Base-by-base conservation (phyloP, 2,888 invertebrate genomes). In the Punctoribates punctum region DNA sequence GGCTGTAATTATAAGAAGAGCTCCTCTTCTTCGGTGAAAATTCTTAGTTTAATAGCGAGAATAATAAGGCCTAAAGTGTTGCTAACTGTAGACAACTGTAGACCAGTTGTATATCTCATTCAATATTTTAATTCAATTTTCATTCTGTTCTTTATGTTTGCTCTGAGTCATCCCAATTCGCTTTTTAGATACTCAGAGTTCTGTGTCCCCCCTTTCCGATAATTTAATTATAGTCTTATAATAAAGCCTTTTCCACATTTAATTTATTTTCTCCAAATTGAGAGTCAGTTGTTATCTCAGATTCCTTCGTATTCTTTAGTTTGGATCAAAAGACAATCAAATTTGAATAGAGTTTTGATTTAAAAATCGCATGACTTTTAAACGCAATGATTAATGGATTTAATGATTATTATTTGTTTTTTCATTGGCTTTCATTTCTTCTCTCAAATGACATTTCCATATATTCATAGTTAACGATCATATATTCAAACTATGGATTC, bases 211-310 rank as follows among this genome's bases (percentile, higher is more conserved):
- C 1, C 4, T 5, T 54, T 25, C 25, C 54, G 5, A 54, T 54
- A 54, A 54, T 54, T 54, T 20, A 54, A 54, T 54, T 54, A 54
- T n/a, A 54, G 51, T 51, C 54, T 54, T 54, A 54, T 23, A 25
- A 2, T 23, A 54, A 54, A 23, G 54, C 25, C 25, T 54, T 54
- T 54, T 54, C 42, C 42, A 11, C 9, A 42, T 42, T 42, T 42
- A 42, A 42, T 42, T 42, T 9, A 42, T 42, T 42, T 42, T 42
- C 42, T 42, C 13, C 9, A 42, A 42, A 42, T 9, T 1, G 42
- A 34, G 5, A 5, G 11, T 42, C 8, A 42, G 9, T 42, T 42
- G 1, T 8, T 42, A 11, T 42, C 42, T 34, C 34, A 34, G 11
- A 42, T 9, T 5, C 11, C 42, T 5, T 9, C 1, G 1, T 11